Evolutionary conservation across 2,888 invertebrate species (phyloP).

Genomic region (Scaptomyza flava): DNA sequence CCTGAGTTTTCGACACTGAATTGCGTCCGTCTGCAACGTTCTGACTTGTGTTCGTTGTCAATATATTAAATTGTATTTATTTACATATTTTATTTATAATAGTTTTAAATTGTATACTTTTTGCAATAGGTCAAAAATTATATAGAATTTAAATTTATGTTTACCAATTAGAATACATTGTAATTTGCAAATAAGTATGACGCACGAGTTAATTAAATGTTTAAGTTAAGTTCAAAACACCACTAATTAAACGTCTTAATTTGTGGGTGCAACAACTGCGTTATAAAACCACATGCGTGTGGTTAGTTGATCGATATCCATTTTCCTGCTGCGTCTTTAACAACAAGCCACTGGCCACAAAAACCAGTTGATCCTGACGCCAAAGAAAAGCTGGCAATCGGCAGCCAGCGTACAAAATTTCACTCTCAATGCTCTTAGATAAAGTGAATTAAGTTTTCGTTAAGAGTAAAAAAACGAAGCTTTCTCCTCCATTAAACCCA

Average conservation of each 20-base stretch:
- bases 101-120: too few species aligned
- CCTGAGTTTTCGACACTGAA: too few species aligned
- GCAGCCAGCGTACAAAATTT: constrained; percentile 26
- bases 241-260: constrained; percentile 45
- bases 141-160: neutral
- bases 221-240: constrained; percentile 31
- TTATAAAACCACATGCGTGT: constrained; percentile 27
- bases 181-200: constrained; percentile 31
- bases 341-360: neutral
- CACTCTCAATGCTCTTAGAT: constrained; percentile 18
- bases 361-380: neutral
- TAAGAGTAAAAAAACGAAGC: too few species aligned
- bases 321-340: constrained; percentile 11
- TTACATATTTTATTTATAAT: too few species aligned
- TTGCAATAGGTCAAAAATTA: neutral
- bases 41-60: neutral
- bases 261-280: constrained; percentile 12
- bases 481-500: neutral
- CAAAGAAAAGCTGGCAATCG: constrained; percentile 23
- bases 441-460: neutral
- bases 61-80: neutral
- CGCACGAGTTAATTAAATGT: constrained; percentile 9
- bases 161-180: constrained; percentile 19
- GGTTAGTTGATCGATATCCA: constrained; percentile 15
- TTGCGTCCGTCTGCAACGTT: too few species aligned